These are phyloP conservation scores for Nomada goodeniana DNA, from an alignment of 2,888 invertebrate genomes.

Conservation along the genomic window DNA sequence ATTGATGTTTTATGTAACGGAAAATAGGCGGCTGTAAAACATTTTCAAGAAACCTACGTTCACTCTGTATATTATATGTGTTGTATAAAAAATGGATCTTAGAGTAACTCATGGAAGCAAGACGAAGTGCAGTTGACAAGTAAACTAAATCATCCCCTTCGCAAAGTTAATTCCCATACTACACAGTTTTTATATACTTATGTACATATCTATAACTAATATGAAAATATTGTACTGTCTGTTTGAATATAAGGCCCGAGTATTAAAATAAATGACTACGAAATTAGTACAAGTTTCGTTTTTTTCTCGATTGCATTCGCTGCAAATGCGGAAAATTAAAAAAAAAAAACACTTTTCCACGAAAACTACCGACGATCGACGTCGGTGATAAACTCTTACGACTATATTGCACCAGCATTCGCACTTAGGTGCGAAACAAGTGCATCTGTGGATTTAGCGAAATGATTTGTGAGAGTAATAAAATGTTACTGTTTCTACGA, in stretches of 20 bases:
- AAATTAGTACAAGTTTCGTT: background rate
- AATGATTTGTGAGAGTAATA: constrained; percentile 22
- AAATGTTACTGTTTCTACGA: constrained; percentile 4
- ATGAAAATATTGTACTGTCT: too few relatives aligned
- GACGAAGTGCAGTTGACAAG: background rate
- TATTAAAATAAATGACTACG: too few relatives aligned
- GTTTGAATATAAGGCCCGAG: too few relatives aligned
- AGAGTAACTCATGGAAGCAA: background rate
- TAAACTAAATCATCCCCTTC: background rate
- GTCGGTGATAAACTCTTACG: background rate
- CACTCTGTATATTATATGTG: background rate
- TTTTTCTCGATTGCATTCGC: background rate
- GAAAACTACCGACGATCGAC: background rate
- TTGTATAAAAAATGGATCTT: background rate
- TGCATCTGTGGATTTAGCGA: constrained; percentile 14
- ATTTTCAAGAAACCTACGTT: background rate
- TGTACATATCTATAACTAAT: too few relatives aligned
- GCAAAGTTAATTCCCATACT: background rate
- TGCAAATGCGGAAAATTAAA: background rate
- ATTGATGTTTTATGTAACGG: background rate
- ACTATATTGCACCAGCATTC: background rate
- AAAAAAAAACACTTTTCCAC: background rate
- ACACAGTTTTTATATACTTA: too few relatives aligned
- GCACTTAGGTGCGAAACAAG: constrained; percentile 1
- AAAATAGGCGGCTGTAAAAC: background rate